Percentiles rank a stretch among this genome's conserved stretches.
These are phyloP conservation scores for Chloroclysta siterata DNA, from an alignment of 2,888 invertebrate genomes.

Conservation along the genomic window DNA sequence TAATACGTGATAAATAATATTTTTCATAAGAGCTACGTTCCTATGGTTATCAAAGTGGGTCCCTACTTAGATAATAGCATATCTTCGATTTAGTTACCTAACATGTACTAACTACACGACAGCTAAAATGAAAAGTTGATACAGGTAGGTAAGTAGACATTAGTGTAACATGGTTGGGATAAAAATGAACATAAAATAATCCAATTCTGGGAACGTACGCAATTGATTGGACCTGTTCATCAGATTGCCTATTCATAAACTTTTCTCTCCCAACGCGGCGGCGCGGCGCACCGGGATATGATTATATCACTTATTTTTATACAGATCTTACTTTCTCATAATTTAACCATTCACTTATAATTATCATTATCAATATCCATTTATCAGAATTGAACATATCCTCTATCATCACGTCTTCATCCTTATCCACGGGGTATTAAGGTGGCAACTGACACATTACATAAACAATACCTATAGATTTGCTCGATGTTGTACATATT, in stretches of 20 bases:
- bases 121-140: neutral
- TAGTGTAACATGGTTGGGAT: neutral
- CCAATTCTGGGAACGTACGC: neutral
- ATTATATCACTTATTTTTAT: neutral
- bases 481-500: too few relatives aligned
- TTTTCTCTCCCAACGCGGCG: conserved; percentile 11
- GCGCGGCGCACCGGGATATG: neutral
- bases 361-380: too few relatives aligned
- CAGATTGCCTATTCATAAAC: conserved; percentile 6
- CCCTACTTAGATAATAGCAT: neutral
- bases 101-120: neutral
- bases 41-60: neutral
- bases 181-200: neutral
- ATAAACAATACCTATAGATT: too few relatives aligned
- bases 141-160: too few relatives aligned
- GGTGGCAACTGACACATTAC: too few relatives aligned
- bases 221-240: conserved; percentile 6
- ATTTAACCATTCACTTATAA: too few relatives aligned
- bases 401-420: too few relatives aligned
- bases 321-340: too few relatives aligned
- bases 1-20: too few relatives aligned
- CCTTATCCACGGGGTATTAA: too few relatives aligned
- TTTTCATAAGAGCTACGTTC: neutral
- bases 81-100: neutral
- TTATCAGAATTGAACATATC: too few relatives aligned